Base-by-base conservation (phyloP, 2,113 vertebrate species). In the Archocentrus centrarchus region DNA sequence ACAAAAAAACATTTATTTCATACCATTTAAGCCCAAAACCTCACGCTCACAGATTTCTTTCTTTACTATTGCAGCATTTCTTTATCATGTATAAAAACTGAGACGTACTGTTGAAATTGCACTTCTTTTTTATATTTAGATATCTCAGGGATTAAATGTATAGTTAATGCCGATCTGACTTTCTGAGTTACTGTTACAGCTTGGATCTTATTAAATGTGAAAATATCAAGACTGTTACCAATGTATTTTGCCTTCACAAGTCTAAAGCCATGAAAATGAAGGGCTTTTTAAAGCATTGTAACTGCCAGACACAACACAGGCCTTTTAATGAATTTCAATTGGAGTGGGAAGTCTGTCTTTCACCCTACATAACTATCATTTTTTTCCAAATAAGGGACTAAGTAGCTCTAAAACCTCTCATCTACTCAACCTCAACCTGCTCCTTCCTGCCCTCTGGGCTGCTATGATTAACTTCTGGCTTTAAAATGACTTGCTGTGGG, bases 381-480 rank as follows among this genome's bases (percentile, higher is more conserved):
- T 2, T 18, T 30, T 22, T 2, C 11, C 41, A 20, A 50, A 79
- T 24, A 75, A 24, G 75, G 2, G 0, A 3, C 60, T 50, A 35
- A 50, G 50, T 50, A 79, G 59, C 66, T 57, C 47, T 61, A 55
- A n/a, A 77, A 78, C n/a, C 53, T 64, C 50, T 24, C 59, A 6
- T 75, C 62, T 59, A 8, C 55, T 55, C 62, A 44, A 27, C 18
- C 32, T 15, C 44, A 41, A 7, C 32, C 64, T 79, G 41, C 53
- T n/a, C 27, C 11, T 39, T 41, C 7, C 57, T 41, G 44, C 50
- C 8, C 8, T 39, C 61, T 35, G 18, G 66, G 15, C 60, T 22
- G 11, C 81, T 47, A 70, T 50, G n/a, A 88, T 80, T 77, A 50
- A 79, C 63, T 66, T 79, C 22, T 35, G 57, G 62, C 73, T 86